These are phyloP conservation scores for Naso thynnoides DNA, from an alignment of 2,797 vertebrate species.

Conservation along the genomic window DNA sequence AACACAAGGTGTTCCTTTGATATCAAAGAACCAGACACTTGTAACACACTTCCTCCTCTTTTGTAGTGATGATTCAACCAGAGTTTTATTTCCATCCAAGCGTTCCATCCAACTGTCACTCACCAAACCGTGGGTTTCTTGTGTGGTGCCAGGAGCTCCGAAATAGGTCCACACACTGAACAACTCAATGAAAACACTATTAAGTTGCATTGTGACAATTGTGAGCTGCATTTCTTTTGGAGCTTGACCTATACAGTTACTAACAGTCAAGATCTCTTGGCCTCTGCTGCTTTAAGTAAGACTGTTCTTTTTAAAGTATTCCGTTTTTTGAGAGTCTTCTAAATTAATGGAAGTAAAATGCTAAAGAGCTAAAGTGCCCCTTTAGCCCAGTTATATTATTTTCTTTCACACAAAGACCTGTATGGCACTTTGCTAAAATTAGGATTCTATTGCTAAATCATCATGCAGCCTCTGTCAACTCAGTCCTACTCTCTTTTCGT, in stretches of 20 bases:
- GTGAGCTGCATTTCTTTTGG: background rate
- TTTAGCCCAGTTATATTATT: background rate
- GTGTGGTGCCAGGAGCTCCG: background rate
- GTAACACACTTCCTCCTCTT: conserved; percentile 1
- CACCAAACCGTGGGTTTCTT: background rate
- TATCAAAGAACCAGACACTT: background rate
- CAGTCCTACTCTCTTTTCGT: conserved; percentile 9
- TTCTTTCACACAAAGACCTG: conserved; percentile 27
- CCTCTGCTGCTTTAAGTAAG: background rate
- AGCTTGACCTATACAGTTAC: background rate
- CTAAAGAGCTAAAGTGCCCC: background rate
- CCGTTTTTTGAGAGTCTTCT: background rate
- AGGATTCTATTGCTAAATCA: conserved; percentile 15
- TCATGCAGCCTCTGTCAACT: conserved; percentile 31
- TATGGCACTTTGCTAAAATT: conserved; percentile 32
- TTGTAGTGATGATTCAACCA: background rate
- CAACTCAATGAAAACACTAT: background rate
- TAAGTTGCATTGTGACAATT: conserved; percentile 4
- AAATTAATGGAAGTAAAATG: background rate
- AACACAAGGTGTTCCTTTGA: background rate
- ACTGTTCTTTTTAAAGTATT: background rate
- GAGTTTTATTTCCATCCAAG: background rate
- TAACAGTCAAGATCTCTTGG: background rate
- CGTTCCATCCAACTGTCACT: conserved; percentile 9
- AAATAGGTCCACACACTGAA: conserved; percentile 9